phyloP scores from a whole-genome alignment of 2,888 invertebrate species.

The Synanthedon andrenaeformis region DNA sequence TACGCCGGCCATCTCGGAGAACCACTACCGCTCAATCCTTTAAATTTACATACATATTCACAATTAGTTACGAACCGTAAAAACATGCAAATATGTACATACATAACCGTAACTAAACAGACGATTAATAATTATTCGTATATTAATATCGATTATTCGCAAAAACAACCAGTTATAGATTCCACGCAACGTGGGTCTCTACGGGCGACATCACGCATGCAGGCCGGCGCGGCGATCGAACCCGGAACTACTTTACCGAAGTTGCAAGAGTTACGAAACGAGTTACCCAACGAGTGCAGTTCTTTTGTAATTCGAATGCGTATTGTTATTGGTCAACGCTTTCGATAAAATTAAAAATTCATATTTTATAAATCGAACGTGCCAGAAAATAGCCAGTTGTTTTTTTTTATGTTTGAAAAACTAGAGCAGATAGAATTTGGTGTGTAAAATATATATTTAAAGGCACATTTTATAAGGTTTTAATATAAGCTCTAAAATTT shows the following conservation, averaged over 20 bases:
- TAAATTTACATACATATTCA: too few relatives aligned
- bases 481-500: too few relatives aligned
- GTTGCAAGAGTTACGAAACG: not conserved
- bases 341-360: too few relatives aligned
- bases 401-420: too few relatives aligned
- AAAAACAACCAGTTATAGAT: not conserved
- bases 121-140: not conserved
- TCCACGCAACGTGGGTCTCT: not conserved
- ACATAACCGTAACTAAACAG: not conserved
- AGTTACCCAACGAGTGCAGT: not conserved
- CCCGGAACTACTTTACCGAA: slow-evolving; percentile 1
- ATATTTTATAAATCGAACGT: too few relatives aligned
- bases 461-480: too few relatives aligned
- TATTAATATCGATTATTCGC: not conserved
- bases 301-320: not conserved
- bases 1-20: too few relatives aligned
- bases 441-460: too few relatives aligned
- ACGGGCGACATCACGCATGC: not conserved
- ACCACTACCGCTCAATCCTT: too few relatives aligned
- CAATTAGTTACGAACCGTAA: too few relatives aligned
- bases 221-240: slow-evolving; percentile 1
- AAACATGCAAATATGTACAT: not conserved
- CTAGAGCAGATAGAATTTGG: too few relatives aligned
- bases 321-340: not conserved
- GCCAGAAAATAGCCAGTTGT: too few relatives aligned